Evolutionary conservation across 2,888 invertebrate genomes (phyloP).

Genomic region (Tipula lateralis): DNA sequence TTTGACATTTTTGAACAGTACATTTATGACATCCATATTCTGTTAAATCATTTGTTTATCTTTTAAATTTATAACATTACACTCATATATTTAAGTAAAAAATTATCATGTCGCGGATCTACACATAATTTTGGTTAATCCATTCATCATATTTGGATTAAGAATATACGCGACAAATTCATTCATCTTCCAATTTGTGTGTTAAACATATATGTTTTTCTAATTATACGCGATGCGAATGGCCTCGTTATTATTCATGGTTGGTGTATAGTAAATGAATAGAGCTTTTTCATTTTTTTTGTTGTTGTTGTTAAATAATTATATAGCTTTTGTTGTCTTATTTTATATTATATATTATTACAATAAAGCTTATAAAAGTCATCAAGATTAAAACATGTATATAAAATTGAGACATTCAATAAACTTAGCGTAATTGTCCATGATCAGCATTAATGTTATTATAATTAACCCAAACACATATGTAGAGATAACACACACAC

Average conservation of each 20-base stretch:
- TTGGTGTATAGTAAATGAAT: neutral
- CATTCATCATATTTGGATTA: neutral
- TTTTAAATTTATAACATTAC: neutral
- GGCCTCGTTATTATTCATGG: neutral
- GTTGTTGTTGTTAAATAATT: neutral
- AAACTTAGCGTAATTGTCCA: neutral
- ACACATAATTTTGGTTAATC: neutral
- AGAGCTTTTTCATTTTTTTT: neutral
- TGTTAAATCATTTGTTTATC: neutral
- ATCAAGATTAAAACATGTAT: neutral
- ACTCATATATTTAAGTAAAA: no score
- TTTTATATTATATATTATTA: neutral
- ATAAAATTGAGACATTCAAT: constrained; percentile 13
- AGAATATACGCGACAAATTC: neutral
- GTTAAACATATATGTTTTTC: neutral
- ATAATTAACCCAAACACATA: neutral
- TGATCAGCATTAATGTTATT: neutral
- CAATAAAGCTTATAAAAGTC: neutral
- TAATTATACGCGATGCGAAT: neutral
- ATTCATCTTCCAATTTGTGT: neutral
- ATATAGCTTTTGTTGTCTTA: neutral
- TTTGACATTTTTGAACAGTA: neutral
- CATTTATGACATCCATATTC: neutral
- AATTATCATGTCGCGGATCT: neutral
- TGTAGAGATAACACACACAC: neutral